Percentiles rank a stretch among this genome's conserved stretches.
These are phyloP conservation scores for Pomatostomus ruficeps DNA, from an alignment of 2,113 vertebrate genomes.

Conservation along the genomic window DNA sequence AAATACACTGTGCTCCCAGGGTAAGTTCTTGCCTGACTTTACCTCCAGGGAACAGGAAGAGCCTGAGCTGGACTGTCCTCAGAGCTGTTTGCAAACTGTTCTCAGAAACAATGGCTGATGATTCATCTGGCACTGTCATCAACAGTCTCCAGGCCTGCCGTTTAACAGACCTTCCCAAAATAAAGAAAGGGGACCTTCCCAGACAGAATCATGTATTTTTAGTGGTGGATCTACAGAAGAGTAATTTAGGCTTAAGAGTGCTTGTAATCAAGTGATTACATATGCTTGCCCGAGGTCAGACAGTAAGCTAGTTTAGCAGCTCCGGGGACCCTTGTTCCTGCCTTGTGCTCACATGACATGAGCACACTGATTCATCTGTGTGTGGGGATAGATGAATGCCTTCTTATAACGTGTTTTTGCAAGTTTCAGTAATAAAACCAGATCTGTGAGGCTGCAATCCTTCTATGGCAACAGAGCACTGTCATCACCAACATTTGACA, in stretches of 20 bases:
- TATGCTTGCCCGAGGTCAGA: constrained; percentile 9
- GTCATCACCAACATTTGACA: not conserved
- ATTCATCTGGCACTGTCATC: constrained; percentile 35
- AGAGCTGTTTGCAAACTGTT: constrained; percentile 31
- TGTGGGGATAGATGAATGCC: constrained; percentile 22
- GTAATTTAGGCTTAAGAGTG: not conserved
- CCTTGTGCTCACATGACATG: not conserved
- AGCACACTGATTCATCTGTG: not conserved
- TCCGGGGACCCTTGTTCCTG: constrained; percentile 10
- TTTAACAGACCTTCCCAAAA: not conserved
- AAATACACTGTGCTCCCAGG: constrained; percentile 28
- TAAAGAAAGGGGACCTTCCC: not conserved
- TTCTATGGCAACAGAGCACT: not conserved
- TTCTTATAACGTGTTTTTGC: constrained; percentile 34
- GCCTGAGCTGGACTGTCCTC: constrained; percentile 31
- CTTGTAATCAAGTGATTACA: constrained; percentile 24
- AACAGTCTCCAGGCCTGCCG: not conserved
- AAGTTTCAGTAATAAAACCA: constrained; percentile 23
- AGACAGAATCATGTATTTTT: not conserved
- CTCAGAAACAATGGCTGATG: constrained; percentile 47
- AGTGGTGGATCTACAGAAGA: not conserved
- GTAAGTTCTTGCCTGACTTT: constrained; percentile 30
- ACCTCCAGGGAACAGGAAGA: constrained; percentile 40
- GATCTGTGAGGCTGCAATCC: not conserved
- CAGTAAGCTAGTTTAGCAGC: constrained; percentile 14